Evolutionary conservation across 2,888 invertebrate genomes (phyloP).

Genomic region (Hyposoter didymator): DNA sequence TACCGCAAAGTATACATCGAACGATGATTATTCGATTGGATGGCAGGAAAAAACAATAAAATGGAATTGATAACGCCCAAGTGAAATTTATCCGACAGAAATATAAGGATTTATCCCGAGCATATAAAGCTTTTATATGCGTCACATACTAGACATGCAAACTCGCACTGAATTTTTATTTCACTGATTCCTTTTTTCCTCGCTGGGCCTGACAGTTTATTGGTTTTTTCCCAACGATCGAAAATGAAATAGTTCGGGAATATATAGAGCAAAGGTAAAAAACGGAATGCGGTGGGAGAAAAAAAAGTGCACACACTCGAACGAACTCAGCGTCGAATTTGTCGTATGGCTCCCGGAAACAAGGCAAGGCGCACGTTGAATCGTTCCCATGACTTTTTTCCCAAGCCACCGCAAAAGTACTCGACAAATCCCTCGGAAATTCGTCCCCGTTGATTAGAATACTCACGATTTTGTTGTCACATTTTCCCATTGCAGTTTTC

Average conservation of each 20-base stretch:
- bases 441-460: neutral
- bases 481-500: neutral
- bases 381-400: neutral
- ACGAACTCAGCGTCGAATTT: conserved; percentile 15
- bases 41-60: neutral
- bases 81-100: conserved; percentile 24
- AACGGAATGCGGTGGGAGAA: neutral
- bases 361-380: neutral
- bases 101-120: conserved; percentile 34
- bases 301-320: conserved; percentile 11
- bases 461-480: conserved; percentile 1
- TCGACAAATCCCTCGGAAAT: neutral
- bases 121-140: conserved; percentile 11
- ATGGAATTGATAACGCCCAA: conserved; percentile 12
- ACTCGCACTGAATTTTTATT: conserved; percentile 12
- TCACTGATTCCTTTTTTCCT: conserved; percentile 28
- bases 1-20: neutral
- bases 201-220: conserved; percentile 38
- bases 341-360: conserved; percentile 1
- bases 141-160: neutral
- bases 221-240: conserved; percentile 37
- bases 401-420: neutral
- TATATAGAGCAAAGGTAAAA: conserved; percentile 11
- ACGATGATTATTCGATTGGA: neutral
- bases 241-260: conserved; percentile 39